Conservation (phyloP, 2,113 vertebrate genomes). For the Chaetura pelagica region DNA sequence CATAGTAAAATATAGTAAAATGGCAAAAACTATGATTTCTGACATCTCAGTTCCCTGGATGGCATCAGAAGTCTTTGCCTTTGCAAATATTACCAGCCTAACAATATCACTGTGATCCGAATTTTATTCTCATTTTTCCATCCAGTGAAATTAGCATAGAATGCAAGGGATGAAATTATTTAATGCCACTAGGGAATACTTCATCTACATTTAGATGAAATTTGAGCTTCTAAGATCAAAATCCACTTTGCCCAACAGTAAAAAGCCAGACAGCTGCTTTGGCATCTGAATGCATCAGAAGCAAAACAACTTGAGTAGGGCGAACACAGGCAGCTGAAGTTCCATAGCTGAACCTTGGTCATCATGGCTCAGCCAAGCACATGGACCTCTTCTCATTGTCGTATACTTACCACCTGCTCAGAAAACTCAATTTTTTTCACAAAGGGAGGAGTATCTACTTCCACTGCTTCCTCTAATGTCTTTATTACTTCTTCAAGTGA, state of each 20-base stretch:
- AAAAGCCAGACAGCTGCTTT: background rate
- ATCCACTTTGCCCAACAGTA: background rate
- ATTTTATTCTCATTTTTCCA: background rate
- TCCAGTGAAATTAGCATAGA: background rate
- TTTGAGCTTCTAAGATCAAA: background rate
- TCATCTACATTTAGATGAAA: background rate
- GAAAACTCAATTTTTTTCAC: constrained; percentile 85
- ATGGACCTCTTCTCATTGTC: background rate
- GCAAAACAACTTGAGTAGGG: background rate
- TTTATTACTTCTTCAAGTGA: constrained; percentile 70
- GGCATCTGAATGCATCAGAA: background rate
- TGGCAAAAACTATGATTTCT: background rate
- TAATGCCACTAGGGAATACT: background rate
- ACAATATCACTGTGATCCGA: background rate
- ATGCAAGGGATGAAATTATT: background rate
- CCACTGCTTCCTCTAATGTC: constrained; percentile 71
- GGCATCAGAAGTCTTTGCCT: background rate
- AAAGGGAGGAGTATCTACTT: constrained; percentile 71
- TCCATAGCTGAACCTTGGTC: background rate
- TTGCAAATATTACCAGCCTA: background rate
- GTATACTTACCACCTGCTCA: constrained; percentile 86
- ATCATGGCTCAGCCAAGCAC: background rate
- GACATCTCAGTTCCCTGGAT: background rate
- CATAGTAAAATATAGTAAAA: background rate
- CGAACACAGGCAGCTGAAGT: background rate